Conservation (phyloP, 2,888 invertebrate genomes). For the Campopleginae sp. region DNA sequence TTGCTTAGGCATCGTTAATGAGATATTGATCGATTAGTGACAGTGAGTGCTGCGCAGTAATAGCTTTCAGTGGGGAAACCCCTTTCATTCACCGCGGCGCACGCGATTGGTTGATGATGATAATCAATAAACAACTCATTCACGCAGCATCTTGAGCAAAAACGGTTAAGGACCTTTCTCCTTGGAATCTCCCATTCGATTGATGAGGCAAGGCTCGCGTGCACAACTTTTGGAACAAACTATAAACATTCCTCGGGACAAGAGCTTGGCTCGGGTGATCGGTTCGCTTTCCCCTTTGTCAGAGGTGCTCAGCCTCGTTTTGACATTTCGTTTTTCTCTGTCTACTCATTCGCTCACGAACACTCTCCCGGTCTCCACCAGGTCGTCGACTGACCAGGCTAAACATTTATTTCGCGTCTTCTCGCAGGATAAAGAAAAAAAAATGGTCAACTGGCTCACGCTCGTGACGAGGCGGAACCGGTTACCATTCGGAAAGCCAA, state of each 20-base stretch:
- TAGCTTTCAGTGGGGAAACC: background rate
- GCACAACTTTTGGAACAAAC: conserved; percentile 19
- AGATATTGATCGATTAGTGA: background rate
- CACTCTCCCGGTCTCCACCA: background rate
- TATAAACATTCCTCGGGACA: conserved; percentile 14
- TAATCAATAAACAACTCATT: background rate
- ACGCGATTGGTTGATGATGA: background rate
- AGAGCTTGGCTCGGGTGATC: conserved; percentile 44
- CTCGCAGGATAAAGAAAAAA: background rate
- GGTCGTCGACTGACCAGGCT: background rate
- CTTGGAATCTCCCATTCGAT: background rate
- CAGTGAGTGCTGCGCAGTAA: background rate
- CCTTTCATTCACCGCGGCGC: background rate
- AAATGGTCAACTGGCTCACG: conserved; percentile 5
- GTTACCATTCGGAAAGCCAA: conserved; percentile 12
- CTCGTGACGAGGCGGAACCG: conserved; percentile 10
- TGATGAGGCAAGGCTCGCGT: conserved; percentile 23
- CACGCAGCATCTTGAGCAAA: background rate
- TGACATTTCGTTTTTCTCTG: background rate
- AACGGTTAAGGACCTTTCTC: conserved; percentile 3
- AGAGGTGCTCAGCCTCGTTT: conserved; percentile 73
- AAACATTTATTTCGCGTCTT: background rate
- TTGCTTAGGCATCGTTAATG: background rate
- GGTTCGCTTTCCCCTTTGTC: conserved; percentile 75
- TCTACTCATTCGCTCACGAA: background rate